phyloP scores from a whole-genome alignment of 1,140 invertebrate species.

The Drosophila teissieri region DNA sequence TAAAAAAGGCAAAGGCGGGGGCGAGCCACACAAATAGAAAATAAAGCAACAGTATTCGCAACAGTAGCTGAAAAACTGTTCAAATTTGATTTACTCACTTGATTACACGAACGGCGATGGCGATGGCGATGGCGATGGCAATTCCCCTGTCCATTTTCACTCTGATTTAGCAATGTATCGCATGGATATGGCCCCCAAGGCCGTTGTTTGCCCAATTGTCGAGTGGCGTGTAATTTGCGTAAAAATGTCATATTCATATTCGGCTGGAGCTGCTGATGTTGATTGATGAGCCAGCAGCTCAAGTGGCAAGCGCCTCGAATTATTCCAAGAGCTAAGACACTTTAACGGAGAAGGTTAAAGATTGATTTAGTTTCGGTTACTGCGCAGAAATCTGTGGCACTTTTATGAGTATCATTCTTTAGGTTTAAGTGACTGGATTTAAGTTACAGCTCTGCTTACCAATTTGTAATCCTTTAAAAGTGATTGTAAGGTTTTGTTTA shows the following conservation, averaged over 20 bases:
- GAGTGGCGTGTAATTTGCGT: conserved; percentile 78
- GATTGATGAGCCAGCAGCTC: conserved; percentile 64
- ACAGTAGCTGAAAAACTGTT: conserved; percentile 70
- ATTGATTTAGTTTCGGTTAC: background rate
- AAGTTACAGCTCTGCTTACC: too few relatives aligned
- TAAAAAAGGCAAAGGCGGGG: conserved; percentile 51
- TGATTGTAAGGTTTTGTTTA: too few relatives aligned
- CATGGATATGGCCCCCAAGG: conserved; percentile 22
- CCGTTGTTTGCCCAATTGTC: conserved; percentile 61
- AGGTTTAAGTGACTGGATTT: too few relatives aligned
- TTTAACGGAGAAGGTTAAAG: conserved; percentile 17
- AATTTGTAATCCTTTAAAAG: too few relatives aligned
- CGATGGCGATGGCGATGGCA: too few relatives aligned
- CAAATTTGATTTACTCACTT: conserved; percentile 83
- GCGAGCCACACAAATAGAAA: conserved; percentile 1
- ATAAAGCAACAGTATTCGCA: conserved; percentile 5
- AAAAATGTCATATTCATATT: conserved; percentile 83
- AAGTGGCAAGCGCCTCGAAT: conserved; percentile 45
- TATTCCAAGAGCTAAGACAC: conserved; percentile 17
- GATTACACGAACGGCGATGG: conserved; percentile 48
- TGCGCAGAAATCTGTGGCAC: background rate
- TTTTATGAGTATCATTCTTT: too few relatives aligned
- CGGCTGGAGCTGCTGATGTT: conserved; percentile 55
- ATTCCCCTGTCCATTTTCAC: background rate
- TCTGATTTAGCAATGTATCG: conserved; percentile 47